These are phyloP conservation scores for Gobio occitaniae DNA, from an alignment of 2,797 vertebrate species.

Conservation along the genomic window DNA sequence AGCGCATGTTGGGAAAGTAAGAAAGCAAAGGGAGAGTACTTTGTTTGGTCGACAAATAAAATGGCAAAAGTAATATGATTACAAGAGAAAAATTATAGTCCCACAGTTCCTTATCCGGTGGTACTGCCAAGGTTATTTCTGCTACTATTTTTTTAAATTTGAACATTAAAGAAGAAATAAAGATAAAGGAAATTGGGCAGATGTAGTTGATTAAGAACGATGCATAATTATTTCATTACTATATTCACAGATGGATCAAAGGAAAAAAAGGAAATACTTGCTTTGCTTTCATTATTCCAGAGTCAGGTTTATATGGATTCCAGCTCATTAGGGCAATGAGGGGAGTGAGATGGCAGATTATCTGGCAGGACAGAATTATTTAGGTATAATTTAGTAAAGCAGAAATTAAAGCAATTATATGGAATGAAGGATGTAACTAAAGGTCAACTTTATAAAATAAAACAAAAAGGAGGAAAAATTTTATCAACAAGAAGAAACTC, in stretches of 20 bases:
- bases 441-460: not conserved
- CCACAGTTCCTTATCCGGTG: not conserved
- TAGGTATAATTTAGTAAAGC: not conserved
- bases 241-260: not conserved
- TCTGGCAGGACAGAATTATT: not conserved
- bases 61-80: not conserved
- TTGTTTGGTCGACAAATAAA: not conserved
- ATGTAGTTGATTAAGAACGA: not conserved
- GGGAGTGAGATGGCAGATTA: not conserved
- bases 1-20: not conserved
- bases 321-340: not conserved
- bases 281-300: not conserved
- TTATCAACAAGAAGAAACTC: not conserved
- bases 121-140: not conserved
- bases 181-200: not conserved
- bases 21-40: not conserved
- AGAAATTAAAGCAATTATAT: not conserved
- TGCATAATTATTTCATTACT: not conserved
- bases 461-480: not conserved
- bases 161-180: not conserved
- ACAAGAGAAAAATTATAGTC: not conserved
- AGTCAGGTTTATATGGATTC: not conserved
- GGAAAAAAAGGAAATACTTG: not conserved
- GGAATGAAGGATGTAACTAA: not conserved
- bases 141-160: not conserved